phyloP scores from a whole-genome alignment of 2,797 vertebrate species.

The Naso thynnoides region DNA sequence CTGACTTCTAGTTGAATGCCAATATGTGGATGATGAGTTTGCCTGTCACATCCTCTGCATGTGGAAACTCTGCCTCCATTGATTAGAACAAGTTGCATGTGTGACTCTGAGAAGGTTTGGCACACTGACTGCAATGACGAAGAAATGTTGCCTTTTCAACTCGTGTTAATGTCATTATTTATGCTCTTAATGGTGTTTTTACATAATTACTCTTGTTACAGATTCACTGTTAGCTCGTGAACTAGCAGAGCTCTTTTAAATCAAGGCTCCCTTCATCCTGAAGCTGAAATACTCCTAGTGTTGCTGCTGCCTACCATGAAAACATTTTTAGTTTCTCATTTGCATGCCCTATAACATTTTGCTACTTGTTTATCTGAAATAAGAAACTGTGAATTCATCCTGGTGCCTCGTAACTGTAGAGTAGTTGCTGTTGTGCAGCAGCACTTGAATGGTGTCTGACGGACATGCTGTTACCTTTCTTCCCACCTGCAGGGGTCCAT shows the following conservation, averaged over 20 bases:
- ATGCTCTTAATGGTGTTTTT: constrained; percentile 41
- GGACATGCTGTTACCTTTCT: constrained; percentile 59
- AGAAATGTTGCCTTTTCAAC: constrained; percentile 53
- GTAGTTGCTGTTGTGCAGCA: constrained; percentile 31
- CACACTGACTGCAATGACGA: constrained; percentile 62
- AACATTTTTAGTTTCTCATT: constrained; percentile 82
- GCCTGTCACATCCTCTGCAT: constrained; percentile 83
- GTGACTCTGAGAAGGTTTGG: constrained; percentile 74
- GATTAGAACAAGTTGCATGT: constrained; percentile 83
- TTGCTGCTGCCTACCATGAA: constrained; percentile 74
- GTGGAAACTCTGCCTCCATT: constrained; percentile 76
- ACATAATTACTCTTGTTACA: constrained; percentile 41
- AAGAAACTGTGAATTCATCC: constrained; percentile 48
- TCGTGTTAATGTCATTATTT: constrained; percentile 40
- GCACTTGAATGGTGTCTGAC: constrained; percentile 46
- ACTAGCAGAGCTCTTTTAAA: constrained; percentile 44
- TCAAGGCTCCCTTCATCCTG: constrained; percentile 54
- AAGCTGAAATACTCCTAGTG: constrained; percentile 57
- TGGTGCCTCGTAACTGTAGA: constrained; percentile 47
- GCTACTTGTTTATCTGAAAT: constrained; percentile 77
- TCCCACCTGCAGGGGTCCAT: constrained; percentile 95
- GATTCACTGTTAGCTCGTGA: constrained; percentile 43
- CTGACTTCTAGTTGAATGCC: constrained; percentile 75
- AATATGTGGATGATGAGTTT: constrained; percentile 76
- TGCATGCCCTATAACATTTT: constrained; percentile 83